Conservation (phyloP, 2,888 invertebrate genomes). For the Anarsia innoxiella region DNA sequence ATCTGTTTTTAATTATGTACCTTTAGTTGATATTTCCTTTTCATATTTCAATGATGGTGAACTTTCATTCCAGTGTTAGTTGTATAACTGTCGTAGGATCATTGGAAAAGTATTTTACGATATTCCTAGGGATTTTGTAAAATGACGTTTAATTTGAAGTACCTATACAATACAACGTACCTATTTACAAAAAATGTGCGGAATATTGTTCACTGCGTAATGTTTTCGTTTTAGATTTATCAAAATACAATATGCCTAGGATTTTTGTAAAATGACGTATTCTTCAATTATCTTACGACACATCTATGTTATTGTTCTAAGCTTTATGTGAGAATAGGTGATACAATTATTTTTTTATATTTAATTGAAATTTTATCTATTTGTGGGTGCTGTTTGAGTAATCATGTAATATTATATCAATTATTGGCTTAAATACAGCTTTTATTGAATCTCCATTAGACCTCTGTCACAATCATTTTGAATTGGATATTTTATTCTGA, state of each 20-base stretch:
- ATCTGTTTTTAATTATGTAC: constrained; percentile 17
- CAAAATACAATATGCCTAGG: too few relatives aligned
- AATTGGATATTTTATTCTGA: constrained; percentile 41
- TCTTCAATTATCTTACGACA: too few relatives aligned
- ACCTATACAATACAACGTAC: too few relatives aligned
- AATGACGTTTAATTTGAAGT: too few relatives aligned
- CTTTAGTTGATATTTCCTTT: too few relatives aligned
- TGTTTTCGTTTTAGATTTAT: too few relatives aligned
- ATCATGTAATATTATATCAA: background rate
- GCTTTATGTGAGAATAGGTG: constrained; percentile 59
- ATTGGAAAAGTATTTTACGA: too few relatives aligned
- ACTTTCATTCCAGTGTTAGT: constrained; percentile 70
- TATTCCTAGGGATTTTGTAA: too few relatives aligned
- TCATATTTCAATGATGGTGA: constrained; percentile 34
- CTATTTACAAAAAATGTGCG: too few relatives aligned
- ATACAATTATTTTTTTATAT: constrained; percentile 59
- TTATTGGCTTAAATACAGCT: background rate
- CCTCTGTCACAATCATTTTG: constrained; percentile 43
- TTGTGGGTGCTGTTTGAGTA: constrained; percentile 39
- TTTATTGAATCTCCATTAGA: constrained; percentile 49
- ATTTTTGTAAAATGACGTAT: too few relatives aligned
- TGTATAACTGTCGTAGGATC: too few relatives aligned
- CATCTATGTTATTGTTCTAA: constrained; percentile 46
- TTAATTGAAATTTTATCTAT: constrained; percentile 34
- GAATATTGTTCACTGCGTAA: too few relatives aligned